A percentile compares a stretch with the other conserved stretches of the same genome.
These are phyloP conservation scores for Petrolisthes manimaculis DNA, from an alignment of 2,888 invertebrate genomes.

Conservation along the genomic window DNA sequence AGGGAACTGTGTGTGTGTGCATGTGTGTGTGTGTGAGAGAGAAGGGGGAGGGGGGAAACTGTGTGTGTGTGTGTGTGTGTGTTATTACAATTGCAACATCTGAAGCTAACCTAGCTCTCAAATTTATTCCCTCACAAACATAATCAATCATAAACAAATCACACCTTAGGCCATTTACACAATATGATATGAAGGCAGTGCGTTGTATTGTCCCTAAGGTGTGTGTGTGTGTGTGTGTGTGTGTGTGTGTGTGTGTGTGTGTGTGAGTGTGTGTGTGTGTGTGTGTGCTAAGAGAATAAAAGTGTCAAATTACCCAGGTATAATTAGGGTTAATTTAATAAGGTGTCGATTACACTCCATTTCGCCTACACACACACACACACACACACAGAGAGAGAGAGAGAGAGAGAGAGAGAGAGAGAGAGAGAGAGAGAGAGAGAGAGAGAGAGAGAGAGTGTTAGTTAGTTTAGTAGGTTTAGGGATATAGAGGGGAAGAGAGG, in stretches of 20 bases:
- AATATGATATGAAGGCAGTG: neutral
- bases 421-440: neutral
- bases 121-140: too few species aligned
- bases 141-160: neutral
- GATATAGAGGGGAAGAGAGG: neutral
- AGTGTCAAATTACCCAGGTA: too few species aligned
- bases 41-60: neutral
- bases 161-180: neutral
- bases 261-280: neutral
- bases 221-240: constrained; percentile 6
- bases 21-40: neutral
- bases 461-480: neutral
- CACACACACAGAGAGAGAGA: neutral
- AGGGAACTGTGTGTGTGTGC: neutral
- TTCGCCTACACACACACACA: too few species aligned
- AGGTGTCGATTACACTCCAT: too few species aligned
- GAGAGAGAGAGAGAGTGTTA: neutral
- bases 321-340: too few species aligned
- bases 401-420: neutral
- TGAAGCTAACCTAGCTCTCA: too few species aligned
- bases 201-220: neutral
- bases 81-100: too few species aligned
- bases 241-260: neutral
- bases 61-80: neutral
- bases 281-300: neutral